Evolutionary conservation across 2,113 vertebrate genomes (phyloP).

Genomic region (Axis porcinus): DNA sequence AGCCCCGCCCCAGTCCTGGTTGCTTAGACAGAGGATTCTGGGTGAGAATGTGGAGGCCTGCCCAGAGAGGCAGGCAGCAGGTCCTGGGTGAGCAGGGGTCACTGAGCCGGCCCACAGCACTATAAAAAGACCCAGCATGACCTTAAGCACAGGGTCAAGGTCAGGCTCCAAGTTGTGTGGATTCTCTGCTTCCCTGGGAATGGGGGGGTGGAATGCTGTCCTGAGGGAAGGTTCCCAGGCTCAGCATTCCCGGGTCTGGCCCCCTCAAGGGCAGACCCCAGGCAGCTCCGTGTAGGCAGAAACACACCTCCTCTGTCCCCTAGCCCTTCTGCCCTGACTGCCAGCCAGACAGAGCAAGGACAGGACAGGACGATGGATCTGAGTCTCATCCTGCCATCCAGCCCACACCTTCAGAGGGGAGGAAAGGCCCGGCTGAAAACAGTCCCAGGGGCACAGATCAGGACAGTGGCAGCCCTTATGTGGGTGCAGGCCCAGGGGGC

Average conservation of each 20-base stretch:
- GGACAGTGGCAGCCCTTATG: slow-evolving; percentile 52
- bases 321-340: not conserved
- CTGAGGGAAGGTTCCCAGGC: not conserved
- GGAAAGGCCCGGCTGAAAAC: slow-evolving; percentile 43
- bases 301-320: not conserved
- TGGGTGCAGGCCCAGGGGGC: not conserved
- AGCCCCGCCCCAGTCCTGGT: not conserved
- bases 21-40: not conserved
- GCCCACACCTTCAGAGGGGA: slow-evolving; percentile 8
- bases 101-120: not conserved
- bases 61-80: not conserved
- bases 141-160: not conserved
- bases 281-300: not conserved
- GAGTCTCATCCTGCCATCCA: not conserved
- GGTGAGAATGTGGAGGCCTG: not conserved
- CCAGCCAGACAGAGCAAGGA: not conserved
- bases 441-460: slow-evolving; percentile 52
- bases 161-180: not conserved
- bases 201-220: not conserved
- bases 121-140: not conserved
- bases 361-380: not conserved
- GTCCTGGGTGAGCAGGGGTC: not conserved
- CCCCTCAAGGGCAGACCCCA: not conserved
- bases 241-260: not conserved
- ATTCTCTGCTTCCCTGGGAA: not conserved